Base-by-base conservation (phyloP, 2,888 invertebrate species). In the Malachius bipustulatus region DNA sequence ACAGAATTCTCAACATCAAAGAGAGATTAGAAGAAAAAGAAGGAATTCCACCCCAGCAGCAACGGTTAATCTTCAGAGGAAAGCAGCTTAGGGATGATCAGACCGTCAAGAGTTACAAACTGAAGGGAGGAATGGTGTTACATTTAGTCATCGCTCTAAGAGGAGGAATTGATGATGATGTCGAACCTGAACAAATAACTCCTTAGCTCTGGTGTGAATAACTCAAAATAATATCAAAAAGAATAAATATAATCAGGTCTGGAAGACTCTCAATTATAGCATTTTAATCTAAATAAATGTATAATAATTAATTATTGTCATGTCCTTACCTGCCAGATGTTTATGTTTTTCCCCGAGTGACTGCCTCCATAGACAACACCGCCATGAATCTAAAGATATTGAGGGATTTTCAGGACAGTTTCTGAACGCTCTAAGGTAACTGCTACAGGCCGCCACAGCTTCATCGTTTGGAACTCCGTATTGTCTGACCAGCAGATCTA, bases 371-470 rank as follows among this genome's bases (percentile, higher is more conserved):
- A 89, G 62, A 39, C 75, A 69, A 34, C 72, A 72, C 36, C 87
- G 72, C 85, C 87, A 89, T 41, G 71, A 71, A 54, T 85, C 81
- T 48, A 88, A 64, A 41, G 71, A 70, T 53, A 75, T 76, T 36
- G 73, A 67, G 38, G 75, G 70, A 60, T 84, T 83, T 54, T 87
- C 85, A 6, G 87, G 87, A 51, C 82, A 80, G 45, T 79, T 77
- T 44, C 88, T 71, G 63, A 88, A 87, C 34, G 77, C 70, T 51
- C 74, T 74, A 47, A 88, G 67, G 63, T 78, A 88, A 41, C 67
- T 71, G 31, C 73, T 65, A 34, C 82, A 78, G 45, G 76, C 73
- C 52, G 71, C 66, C 39, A 64, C 63, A 9, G 87, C 80, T 26
- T 65, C 64, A 30, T 78, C 77, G 49, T 68, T 61, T 10, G 73